phyloP scores from a whole-genome alignment of 1,140 invertebrate genomes.

The Drosophila sucinea region DNA sequence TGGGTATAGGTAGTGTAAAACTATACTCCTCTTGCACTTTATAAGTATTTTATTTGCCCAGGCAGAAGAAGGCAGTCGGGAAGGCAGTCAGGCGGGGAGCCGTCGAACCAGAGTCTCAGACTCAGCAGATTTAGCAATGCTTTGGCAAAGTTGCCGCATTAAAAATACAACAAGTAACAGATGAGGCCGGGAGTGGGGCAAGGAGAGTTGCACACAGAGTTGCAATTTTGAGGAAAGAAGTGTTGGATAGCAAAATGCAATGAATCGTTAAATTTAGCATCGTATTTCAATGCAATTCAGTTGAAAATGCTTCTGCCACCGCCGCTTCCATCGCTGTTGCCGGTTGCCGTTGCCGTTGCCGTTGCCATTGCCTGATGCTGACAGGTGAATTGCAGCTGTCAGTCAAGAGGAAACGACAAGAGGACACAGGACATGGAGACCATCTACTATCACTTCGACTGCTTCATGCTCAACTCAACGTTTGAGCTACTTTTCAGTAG shows the following conservation, averaged over 20 bases:
- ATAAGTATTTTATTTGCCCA: constrained; percentile 74
- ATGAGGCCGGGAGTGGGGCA: not conserved
- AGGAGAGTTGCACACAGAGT: constrained; percentile 54
- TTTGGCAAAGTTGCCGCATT: constrained; percentile 77
- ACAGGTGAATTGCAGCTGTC: constrained; percentile 80
- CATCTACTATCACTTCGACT: constrained; percentile 34
- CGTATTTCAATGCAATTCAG: constrained; percentile 80
- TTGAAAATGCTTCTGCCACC: constrained; percentile 36
- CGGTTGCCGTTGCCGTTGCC: constrained; percentile 13
- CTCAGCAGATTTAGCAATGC: constrained; percentile 80
- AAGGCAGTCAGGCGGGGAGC: constrained; percentile 7
- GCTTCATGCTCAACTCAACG: constrained; percentile 40
- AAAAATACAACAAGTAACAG: constrained; percentile 70
- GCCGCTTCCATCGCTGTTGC: not conserved
- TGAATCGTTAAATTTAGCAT: constrained; percentile 82
- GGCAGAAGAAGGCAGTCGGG: constrained; percentile 4
- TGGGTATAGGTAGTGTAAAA: constrained; percentile 46
- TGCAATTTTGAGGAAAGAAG: constrained; percentile 64
- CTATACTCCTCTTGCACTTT: constrained; percentile 64
- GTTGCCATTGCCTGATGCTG: constrained; percentile 56
- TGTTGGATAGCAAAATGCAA: constrained; percentile 68
- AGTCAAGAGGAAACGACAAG: constrained; percentile 44
- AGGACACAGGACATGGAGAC: constrained; percentile 10
- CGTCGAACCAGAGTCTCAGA: constrained; percentile 50
- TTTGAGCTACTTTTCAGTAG: constrained; percentile 44